Percentiles rank a stretch among this genome's conserved stretches.
Conservation (phyloP, 2,113 vertebrate species). For the Cettia cetti region DNA sequence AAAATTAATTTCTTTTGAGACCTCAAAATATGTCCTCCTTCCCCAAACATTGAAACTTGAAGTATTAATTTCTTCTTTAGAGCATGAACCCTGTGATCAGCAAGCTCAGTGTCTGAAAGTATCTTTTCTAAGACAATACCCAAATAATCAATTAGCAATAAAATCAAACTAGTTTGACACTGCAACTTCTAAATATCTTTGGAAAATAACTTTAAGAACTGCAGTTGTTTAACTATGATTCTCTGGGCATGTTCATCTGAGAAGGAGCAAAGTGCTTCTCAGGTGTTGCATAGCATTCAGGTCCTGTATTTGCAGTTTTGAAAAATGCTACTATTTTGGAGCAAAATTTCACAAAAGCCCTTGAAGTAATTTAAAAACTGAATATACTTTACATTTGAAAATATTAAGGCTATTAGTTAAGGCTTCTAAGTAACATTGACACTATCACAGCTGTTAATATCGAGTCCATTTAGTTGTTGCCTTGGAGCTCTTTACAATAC, state of each 20-base stretch:
- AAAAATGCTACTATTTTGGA: background rate
- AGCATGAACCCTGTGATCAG: background rate
- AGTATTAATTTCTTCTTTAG: background rate
- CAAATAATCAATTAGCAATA: background rate
- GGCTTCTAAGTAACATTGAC: background rate
- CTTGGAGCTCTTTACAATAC: background rate
- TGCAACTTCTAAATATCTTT: background rate
- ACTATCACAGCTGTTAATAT: background rate
- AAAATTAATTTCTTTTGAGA: background rate
- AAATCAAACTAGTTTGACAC: background rate
- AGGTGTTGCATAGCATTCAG: background rate
- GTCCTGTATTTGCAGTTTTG: background rate
- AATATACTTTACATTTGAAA: background rate
- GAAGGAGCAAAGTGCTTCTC: background rate
- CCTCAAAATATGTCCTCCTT: background rate
- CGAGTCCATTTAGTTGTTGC: background rate
- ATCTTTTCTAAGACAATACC: background rate
- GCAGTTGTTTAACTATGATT: background rate
- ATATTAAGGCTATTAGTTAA: background rate
- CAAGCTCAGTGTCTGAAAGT: background rate
- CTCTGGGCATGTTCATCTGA: background rate
- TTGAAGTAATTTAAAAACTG: background rate
- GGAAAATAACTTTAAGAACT: conserved; percentile 5
- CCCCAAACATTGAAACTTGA: background rate
- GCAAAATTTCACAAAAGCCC: background rate